These are phyloP conservation scores for Ptychochromis oligacanthus DNA, from an alignment of 2,113 vertebrate genomes.

Conservation along the genomic window DNA sequence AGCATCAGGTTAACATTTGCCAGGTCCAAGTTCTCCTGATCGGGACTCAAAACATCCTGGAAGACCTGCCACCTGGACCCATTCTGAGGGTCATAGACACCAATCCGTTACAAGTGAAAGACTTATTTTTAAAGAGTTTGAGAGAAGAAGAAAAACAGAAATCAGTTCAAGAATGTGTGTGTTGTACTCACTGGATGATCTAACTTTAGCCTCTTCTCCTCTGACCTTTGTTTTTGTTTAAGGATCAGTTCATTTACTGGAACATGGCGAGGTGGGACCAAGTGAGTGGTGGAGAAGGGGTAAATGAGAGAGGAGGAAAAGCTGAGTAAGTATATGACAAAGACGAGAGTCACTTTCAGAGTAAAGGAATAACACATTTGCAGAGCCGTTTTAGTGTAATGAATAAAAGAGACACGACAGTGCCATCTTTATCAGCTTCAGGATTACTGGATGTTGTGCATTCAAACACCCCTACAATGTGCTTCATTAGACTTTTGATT, in stretches of 20 bases:
- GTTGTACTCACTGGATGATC: conserved; percentile 94
- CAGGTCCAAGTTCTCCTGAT: conserved; percentile 97
- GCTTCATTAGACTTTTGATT: neutral
- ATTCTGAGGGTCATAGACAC: conserved; percentile 80
- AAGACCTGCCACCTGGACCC: conserved; percentile 96
- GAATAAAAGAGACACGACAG: neutral
- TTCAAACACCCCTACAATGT: neutral
- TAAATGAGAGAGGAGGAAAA: neutral
- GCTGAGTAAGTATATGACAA: neutral
- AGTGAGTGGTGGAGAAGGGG: neutral
- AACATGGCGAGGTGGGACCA: conserved; percentile 21
- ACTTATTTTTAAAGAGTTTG: neutral
- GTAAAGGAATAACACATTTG: neutral
- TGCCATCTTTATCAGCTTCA: neutral
- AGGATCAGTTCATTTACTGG: conserved; percentile 98
- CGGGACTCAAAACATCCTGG: conserved; percentile 92
- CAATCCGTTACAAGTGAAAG: neutral
- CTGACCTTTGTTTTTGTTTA: conserved; percentile 97
- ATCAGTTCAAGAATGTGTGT: neutral
- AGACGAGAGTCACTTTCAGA: neutral
- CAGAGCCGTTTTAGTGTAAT: neutral
- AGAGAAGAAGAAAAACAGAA: neutral
- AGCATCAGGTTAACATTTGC: conserved; percentile 98
- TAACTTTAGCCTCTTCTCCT: conserved; percentile 96
- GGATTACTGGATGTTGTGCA: neutral